Evolutionary conservation across 2,888 invertebrate genomes (phyloP), one percentile per base, ranked within the genome.

Genomic region (Amblyteles armatorius): DNA sequence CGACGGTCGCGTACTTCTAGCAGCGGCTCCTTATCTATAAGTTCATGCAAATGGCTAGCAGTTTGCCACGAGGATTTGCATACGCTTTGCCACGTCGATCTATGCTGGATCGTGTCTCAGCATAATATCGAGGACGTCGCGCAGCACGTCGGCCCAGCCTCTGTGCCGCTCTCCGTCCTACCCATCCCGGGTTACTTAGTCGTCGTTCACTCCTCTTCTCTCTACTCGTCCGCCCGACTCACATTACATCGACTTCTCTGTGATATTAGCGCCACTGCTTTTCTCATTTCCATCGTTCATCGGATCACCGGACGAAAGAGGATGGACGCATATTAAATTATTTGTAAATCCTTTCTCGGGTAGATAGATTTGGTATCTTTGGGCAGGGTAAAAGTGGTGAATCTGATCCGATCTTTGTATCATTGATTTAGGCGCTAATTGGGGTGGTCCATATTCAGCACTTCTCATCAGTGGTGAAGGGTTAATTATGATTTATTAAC

Each of bases 61-160:
- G 92, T 92, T 92, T 91, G 92, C 92, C 90, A 90, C 88, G 88
- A 88, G 89, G 91, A 92, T 92, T 92, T 92, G 91, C 92, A 92
- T 92, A 91, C 88, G 88, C 90, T 90, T 88, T 88, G 88, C 89
- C 84, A 80, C 86, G 85, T 88, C 90, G 90, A 90, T 92, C 91
- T 91, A 91, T 89, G 90, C 77, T 85, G 87, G 89, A 89, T 92
- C 92, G 90, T 92, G 92, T 91, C 92, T 88, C 87, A 89, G 91
- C 90, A 92, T 92, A 91, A 92, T 92, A 91, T 90, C 86, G 86
- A 88, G 89, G 87, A 88, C 88, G 86, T 83, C 83, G 84, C 83
- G 83, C 63, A 19, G 63, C 63, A 19, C 52, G 76, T 36, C 52
- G 76, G 76, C 65, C 77, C 26, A 55, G 52, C n/a, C 40, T 19